These are phyloP conservation scores for Falco berigora DNA, from an alignment of 2,797 vertebrate species.

Conservation along the genomic window DNA sequence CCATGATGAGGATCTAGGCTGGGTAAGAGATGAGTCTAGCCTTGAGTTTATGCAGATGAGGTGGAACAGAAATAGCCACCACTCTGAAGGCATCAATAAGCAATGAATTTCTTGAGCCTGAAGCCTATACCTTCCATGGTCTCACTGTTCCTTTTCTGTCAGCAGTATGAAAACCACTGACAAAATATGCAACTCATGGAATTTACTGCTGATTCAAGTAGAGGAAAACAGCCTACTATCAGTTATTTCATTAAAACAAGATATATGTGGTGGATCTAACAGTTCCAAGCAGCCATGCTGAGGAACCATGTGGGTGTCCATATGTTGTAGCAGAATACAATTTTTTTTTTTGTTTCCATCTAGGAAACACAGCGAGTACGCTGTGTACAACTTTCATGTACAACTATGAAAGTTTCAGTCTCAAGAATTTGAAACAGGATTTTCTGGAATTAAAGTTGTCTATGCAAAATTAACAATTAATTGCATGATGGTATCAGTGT, in stretches of 20 bases:
- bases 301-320: neutral
- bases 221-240: neutral
- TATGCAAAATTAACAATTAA: neutral
- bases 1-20: neutral
- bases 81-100: neutral
- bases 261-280: neutral
- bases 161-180: neutral
- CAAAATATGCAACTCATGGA: neutral
- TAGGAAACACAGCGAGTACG: neutral
- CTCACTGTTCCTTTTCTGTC: neutral
- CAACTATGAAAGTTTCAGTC: neutral
- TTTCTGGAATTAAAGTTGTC: neutral
- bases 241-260: neutral
- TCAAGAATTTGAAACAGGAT: neutral
- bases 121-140: neutral
- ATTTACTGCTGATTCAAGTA: neutral
- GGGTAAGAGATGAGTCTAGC: neutral
- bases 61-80: neutral
- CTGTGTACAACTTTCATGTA: neutral
- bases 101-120: neutral
- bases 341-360: neutral
- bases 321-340: neutral
- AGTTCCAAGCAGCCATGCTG: neutral
- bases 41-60: neutral
- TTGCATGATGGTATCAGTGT: neutral